phyloP scores from a whole-genome alignment of 2,888 invertebrate species.

The Alcis repandata region DNA sequence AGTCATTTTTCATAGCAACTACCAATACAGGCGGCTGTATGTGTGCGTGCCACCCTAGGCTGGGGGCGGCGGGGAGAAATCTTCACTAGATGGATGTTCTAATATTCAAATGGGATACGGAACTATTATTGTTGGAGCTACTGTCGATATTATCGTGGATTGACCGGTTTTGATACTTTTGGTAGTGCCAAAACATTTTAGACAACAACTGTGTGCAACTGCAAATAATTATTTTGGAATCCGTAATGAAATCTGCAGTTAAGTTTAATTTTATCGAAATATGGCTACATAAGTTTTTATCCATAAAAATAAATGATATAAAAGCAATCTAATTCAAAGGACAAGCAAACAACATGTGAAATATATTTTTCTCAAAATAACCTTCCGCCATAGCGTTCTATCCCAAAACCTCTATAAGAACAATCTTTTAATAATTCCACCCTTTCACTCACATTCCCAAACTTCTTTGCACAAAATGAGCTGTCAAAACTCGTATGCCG shows the following conservation, averaged over 20 bases:
- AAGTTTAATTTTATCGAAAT: too few species aligned
- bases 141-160: slow-evolving; percentile 78
- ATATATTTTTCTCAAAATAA: too few species aligned
- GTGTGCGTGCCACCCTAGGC: slow-evolving; percentile 43
- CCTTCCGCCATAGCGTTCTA: not conserved
- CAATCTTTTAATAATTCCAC: slow-evolving; percentile 11
- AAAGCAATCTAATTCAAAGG: too few species aligned
- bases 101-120: slow-evolving; percentile 87
- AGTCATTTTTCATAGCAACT: slow-evolving; percentile 49
- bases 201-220: too few species aligned
- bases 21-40: slow-evolving; percentile 46
- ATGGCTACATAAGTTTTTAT: too few species aligned
- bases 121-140: slow-evolving; percentile 87
- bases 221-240: too few species aligned
- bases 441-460: slow-evolving; percentile 34
- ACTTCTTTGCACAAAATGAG: slow-evolving; percentile 50
- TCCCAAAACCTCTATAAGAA: not conserved
- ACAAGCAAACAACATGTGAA: too few species aligned
- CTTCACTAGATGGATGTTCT: slow-evolving; percentile 86
- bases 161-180: slow-evolving; percentile 65
- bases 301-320: too few species aligned
- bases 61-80: slow-evolving; percentile 65
- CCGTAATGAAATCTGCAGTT: too few species aligned
- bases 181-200: too few species aligned
- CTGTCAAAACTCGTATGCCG: slow-evolving; percentile 60